Conservation (phyloP, 2,888 invertebrate species). For the Drosophila neotestacea region DNA sequence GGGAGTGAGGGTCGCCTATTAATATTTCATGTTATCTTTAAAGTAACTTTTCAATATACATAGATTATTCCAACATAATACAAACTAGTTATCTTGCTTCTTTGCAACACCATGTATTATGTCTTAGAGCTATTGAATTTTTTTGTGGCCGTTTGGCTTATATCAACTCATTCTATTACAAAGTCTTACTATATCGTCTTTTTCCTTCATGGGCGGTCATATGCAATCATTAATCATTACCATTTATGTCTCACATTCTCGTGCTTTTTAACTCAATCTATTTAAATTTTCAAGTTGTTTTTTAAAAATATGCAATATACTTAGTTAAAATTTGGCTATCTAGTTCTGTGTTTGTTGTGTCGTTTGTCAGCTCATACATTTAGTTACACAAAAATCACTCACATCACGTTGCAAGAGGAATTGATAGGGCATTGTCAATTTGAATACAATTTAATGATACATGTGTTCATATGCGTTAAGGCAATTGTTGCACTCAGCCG, state of each 20-base stretch:
- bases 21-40: slow-evolving; percentile 52
- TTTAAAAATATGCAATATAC: slow-evolving; percentile 30
- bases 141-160: slow-evolving; percentile 28
- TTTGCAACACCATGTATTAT: slow-evolving; percentile 15
- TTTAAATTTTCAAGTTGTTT: slow-evolving; percentile 15
- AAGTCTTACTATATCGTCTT: slow-evolving; percentile 12
- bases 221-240: slow-evolving; percentile 61
- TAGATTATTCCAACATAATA: slow-evolving; percentile 34
- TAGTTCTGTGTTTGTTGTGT: background rate
- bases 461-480: slow-evolving; percentile 40
- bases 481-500: slow-evolving; percentile 73
- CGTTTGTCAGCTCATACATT: background rate
- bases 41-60: slow-evolving; percentile 31
- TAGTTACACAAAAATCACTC: slow-evolving; percentile 4
- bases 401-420: background rate
- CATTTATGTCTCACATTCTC: slow-evolving; percentile 23
- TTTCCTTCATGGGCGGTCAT: slow-evolving; percentile 22
- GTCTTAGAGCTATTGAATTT: slow-evolving; percentile 3
- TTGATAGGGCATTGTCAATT: slow-evolving; percentile 42
- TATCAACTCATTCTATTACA: slow-evolving; percentile 35
- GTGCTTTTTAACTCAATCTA: slow-evolving; percentile 13
- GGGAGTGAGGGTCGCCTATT: slow-evolving; percentile 32
- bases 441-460: slow-evolving; percentile 59
- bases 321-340: slow-evolving; percentile 2
- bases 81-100: slow-evolving; percentile 19